phyloP scores from a whole-genome alignment of 2,113 vertebrate genomes.

The Rhodinocichla rosea region DNA sequence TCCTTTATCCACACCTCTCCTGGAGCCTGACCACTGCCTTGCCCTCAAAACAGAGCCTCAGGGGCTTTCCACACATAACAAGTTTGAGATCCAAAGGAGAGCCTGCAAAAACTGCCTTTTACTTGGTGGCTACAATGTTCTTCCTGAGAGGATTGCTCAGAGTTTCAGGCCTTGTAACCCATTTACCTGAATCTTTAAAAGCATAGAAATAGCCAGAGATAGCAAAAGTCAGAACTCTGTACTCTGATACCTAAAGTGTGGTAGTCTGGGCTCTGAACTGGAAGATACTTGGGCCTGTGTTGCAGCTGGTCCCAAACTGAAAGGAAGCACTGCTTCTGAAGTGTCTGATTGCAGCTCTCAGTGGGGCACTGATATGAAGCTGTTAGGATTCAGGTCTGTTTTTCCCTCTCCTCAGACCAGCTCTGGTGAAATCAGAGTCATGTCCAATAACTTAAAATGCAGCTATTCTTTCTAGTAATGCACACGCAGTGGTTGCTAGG shows the following conservation, averaged over 20 bases:
- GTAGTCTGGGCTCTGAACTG: not conserved
- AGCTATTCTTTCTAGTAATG: not conserved
- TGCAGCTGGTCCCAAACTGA: not conserved
- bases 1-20: not conserved
- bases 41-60: not conserved
- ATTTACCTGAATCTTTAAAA: not conserved
- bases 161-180: not conserved
- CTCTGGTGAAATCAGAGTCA: not conserved
- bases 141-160: not conserved
- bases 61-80: not conserved
- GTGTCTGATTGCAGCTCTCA: not conserved
- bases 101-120: not conserved
- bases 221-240: not conserved
- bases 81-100: not conserved
- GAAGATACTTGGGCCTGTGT: accelerated
- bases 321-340: not conserved
- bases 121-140: not conserved
- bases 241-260: accelerated
- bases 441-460: not conserved
- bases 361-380: not conserved
- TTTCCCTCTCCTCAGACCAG: not conserved
- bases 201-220: not conserved
- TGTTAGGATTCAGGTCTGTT: not conserved
- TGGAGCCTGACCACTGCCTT: not conserved
- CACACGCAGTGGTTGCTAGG: not conserved